Conservation (phyloP, 92 coral and sea anemone species). For the Heteractis magnifica region DNA sequence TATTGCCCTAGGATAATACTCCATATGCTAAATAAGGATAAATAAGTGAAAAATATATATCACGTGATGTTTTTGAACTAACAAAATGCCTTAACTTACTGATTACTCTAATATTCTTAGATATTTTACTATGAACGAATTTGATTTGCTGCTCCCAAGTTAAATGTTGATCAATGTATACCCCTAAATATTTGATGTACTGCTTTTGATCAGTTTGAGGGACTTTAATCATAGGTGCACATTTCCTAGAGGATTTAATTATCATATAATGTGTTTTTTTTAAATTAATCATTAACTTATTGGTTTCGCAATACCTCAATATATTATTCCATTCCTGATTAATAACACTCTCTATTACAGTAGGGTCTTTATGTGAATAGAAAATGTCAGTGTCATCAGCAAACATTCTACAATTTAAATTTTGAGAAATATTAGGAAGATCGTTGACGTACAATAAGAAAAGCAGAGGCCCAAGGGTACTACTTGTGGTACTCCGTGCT, state of each 20-base stretch:
- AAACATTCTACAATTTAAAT: slow-evolving; percentile 41
- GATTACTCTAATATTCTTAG: too few species aligned
- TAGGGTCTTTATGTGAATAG: slow-evolving; percentile 24
- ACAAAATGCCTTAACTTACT: too few species aligned
- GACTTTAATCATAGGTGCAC: too few species aligned
- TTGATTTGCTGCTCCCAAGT: slow-evolving; percentile 35
- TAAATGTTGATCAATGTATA: slow-evolving; percentile 50
- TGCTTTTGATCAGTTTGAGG: too few species aligned
- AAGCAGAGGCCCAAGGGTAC: slow-evolving; percentile 52
- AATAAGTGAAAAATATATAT: too few species aligned
- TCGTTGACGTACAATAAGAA: slow-evolving; percentile 55
- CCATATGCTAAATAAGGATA: too few species aligned
- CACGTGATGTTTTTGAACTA: too few species aligned
- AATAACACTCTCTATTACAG: slow-evolving; percentile 13
- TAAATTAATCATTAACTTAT: slow-evolving; percentile 30
- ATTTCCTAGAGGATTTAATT: slow-evolving; percentile 30
- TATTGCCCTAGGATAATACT: too few species aligned
- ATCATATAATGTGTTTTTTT: slow-evolving; percentile 44
- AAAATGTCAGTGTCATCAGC: slow-evolving; percentile 60
- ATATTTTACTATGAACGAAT: too few species aligned
- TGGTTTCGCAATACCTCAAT: background rate
- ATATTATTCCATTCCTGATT: slow-evolving; percentile 36
- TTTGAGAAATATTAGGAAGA: slow-evolving; percentile 31
- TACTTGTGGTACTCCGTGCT: slow-evolving; percentile 59
- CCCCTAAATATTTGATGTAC: too few species aligned